Evolutionary conservation across 2,113 vertebrate species (phyloP).

Genomic region (Columba livia): DNA sequence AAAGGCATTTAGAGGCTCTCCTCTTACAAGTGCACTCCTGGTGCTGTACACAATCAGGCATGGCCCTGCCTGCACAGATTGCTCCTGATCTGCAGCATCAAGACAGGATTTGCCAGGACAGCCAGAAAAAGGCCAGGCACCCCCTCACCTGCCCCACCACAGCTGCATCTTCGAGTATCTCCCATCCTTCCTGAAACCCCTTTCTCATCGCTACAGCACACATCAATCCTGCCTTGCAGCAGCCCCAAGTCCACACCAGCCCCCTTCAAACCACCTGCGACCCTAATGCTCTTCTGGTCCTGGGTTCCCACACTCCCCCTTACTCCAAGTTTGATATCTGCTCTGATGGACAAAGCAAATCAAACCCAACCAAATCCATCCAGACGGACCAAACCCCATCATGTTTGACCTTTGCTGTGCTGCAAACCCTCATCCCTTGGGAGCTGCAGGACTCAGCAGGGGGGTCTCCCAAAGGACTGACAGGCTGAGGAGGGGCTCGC

Average conservation of each 20-base stretch:
- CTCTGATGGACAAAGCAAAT: background rate
- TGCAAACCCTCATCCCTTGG: background rate
- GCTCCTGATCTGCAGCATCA: background rate
- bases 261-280: background rate
- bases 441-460: background rate
- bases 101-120: background rate
- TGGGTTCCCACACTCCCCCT: background rate
- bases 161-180: background rate
- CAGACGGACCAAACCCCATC: background rate
- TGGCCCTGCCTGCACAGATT: background rate
- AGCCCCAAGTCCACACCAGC: background rate
- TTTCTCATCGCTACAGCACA: background rate
- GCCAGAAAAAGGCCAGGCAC: background rate
- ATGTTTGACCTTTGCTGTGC: background rate
- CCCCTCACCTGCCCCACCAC: background rate
- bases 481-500: background rate
- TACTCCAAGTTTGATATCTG: background rate
- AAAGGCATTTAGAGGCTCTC: constrained; percentile 37
- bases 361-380: background rate
- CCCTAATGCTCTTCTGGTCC: background rate
- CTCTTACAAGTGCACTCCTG: background rate
- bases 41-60: background rate
- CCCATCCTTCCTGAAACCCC: background rate
- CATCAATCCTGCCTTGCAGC: background rate
- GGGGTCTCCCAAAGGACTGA: background rate